Evolutionary conservation across 2,888 invertebrate genomes (phyloP).

Genomic region (Seira sanloemensis): DNA sequence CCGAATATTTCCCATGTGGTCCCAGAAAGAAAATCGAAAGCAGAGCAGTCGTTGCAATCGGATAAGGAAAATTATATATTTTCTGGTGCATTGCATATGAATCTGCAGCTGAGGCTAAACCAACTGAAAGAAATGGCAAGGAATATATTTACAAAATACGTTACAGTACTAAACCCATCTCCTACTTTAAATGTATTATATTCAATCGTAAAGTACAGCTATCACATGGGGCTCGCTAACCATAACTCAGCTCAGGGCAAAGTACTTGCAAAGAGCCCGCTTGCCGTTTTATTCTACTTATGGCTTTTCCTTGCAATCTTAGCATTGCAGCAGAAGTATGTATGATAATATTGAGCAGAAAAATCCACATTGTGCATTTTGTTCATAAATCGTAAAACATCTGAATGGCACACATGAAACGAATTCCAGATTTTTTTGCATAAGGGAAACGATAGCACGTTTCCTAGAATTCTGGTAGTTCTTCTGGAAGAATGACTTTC

Average conservation of each 20-base stretch:
- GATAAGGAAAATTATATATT: conserved; percentile 46
- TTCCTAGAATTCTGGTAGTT: not conserved
- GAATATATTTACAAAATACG: not conserved
- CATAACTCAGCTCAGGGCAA: not conserved
- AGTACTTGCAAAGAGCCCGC: not conserved
- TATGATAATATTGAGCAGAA: not conserved
- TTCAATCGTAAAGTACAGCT: not conserved
- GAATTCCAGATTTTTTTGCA: not conserved
- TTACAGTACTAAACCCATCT: not conserved
- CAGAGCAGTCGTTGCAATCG: conserved; percentile 34
- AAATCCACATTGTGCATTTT: not conserved
- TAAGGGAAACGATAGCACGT: not conserved
- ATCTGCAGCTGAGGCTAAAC: conserved; percentile 48
- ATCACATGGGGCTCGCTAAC: not conserved
- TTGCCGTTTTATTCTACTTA: not conserved
- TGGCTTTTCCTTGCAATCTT: not conserved
- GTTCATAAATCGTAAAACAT: not conserved
- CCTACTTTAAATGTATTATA: not conserved
- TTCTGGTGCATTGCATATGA: conserved; percentile 20
- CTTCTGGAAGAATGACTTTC: not conserved
- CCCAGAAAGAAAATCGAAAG: conserved; percentile 39
- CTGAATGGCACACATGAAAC: not conserved
- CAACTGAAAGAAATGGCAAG: conserved; percentile 29
- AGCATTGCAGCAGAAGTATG: not conserved
- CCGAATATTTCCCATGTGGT: conserved; percentile 56